phyloP scores from a whole-genome alignment of 2,113 vertebrate species.

The Otis tarda region DNA sequence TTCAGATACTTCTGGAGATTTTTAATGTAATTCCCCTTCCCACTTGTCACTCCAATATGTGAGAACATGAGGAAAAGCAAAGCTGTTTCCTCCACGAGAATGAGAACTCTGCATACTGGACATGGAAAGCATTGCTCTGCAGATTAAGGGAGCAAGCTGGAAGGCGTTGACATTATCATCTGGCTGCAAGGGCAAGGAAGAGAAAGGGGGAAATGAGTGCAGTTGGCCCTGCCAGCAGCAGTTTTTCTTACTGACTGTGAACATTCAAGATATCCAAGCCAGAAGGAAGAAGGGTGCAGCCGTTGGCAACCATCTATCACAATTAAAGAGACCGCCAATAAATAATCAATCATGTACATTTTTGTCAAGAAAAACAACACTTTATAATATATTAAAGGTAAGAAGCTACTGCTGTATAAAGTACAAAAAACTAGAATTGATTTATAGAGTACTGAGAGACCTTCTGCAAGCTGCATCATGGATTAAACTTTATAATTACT shows the following conservation, averaged over 20 bases:
- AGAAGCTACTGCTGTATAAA: background rate
- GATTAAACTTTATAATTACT: background rate
- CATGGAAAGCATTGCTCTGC: background rate
- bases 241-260: background rate
- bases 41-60: background rate
- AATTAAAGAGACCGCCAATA: constrained; percentile 21
- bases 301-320: background rate
- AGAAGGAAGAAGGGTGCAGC: background rate
- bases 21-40: background rate
- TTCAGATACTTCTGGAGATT: background rate
- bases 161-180: background rate
- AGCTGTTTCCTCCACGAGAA: background rate
- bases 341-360: constrained; percentile 18
- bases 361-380: constrained; percentile 38
- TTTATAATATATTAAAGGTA: constrained; percentile 30
- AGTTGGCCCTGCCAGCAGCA: background rate
- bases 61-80: background rate
- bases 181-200: background rate
- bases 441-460: background rate
- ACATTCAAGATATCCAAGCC: background rate
- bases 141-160: background rate
- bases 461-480: background rate
- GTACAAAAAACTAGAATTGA: background rate
- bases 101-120: background rate
- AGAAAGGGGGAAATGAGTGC: background rate